Conservation (phyloP, 2,888 invertebrate genomes). For the Hypena proboscidalis region DNA sequence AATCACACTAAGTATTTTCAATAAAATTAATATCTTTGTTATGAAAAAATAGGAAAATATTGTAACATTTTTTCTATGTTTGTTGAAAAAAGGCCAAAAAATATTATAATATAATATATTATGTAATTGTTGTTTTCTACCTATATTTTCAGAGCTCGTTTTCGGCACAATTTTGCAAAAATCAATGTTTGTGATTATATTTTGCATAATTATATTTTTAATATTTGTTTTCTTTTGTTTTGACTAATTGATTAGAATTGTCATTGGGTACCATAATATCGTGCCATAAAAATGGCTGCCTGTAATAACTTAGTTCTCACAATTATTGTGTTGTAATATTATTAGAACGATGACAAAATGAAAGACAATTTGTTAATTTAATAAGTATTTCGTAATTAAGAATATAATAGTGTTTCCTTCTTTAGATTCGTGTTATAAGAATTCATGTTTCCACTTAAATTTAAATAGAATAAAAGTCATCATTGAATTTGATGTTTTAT, state of each 20-base stretch:
- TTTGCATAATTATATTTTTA: conserved; percentile 52
- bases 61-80: too few species aligned
- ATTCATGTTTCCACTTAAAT: conserved; percentile 85
- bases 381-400: conserved; percentile 83
- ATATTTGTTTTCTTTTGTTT: conserved; percentile 37
- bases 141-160: conserved; percentile 43
- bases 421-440: conserved; percentile 85
- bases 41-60: too few species aligned
- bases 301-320: conserved; percentile 38
- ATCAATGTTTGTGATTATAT: conserved; percentile 45
- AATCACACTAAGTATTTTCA: too few species aligned
- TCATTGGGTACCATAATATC: conserved; percentile 50
- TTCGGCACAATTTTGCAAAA: conserved; percentile 57
- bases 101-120: background rate
- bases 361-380: conserved; percentile 82
- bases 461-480: conserved; percentile 84
- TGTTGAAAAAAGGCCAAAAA: too few species aligned
- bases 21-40: too few species aligned
- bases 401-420: conserved; percentile 83
- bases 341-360: conserved; percentile 67
- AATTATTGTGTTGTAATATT: conserved; percentile 45
- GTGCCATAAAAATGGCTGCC: conserved; percentile 66
- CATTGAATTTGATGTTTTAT: conserved; percentile 73
- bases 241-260: conserved; percentile 51
- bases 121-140: conserved; percentile 37